Percentiles rank a stretch among this genome's conserved stretches.
Conservation (phyloP, 1,140 invertebrate genomes). For the Steinernema khuongi region DNA sequence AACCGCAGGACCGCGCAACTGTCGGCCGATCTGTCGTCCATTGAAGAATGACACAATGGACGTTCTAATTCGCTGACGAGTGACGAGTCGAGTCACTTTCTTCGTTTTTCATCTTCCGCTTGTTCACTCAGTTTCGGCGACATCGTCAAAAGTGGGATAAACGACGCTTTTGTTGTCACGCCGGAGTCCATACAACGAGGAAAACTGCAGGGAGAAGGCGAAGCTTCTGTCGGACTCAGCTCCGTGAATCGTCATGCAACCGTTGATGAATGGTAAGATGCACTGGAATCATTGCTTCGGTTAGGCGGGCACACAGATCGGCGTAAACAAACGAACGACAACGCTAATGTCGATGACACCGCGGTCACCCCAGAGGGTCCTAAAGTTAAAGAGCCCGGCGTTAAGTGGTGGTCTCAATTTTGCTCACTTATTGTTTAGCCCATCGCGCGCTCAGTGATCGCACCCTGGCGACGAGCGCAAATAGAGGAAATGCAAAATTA, state of each 20-base stretch:
- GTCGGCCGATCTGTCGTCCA: not conserved
- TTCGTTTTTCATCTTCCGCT: constrained; percentile 7
- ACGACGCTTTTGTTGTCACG: constrained; percentile 10
- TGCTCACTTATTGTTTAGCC: not conserved
- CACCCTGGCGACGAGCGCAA: not conserved
- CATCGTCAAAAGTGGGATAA: not conserved
- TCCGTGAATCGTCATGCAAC: constrained; percentile 5
- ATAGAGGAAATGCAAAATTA: constrained; percentile 15
- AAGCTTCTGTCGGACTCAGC: no score
- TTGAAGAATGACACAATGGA: constrained; percentile 6
- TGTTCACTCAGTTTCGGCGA: constrained; percentile 12
- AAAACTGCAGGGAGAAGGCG: no score
- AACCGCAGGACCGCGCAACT: not conserved
- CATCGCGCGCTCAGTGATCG: not conserved
- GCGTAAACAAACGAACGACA: constrained; percentile 1
- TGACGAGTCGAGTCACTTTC: not conserved
- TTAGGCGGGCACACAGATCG: not conserved
- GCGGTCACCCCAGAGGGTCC: not conserved
- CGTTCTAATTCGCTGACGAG: constrained; percentile 4
- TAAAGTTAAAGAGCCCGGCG: not conserved
- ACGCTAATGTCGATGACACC: constrained; percentile 5
- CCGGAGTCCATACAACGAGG: not conserved
- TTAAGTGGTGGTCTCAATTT: not conserved
- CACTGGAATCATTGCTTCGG: constrained; percentile 11
- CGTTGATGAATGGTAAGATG: constrained; percentile 8